These are phyloP conservation scores for Cataglyphis albicans DNA, from an alignment of 2,888 invertebrate species.

Conservation along the genomic window DNA sequence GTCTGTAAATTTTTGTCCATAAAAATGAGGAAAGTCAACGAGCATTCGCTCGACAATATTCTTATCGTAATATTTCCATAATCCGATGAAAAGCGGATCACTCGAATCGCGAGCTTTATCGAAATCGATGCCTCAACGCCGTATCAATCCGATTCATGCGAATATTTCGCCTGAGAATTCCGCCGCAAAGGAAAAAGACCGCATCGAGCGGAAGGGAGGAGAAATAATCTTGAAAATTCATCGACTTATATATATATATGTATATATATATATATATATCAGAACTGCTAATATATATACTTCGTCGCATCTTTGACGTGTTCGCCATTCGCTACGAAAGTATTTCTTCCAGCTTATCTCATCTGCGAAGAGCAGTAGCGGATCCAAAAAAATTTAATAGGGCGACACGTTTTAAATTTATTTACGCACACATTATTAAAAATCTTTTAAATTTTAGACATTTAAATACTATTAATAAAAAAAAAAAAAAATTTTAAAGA, in stretches of 20 bases:
- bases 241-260: constrained; percentile 35
- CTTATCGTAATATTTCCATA: constrained; percentile 48
- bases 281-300: constrained; percentile 39
- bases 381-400: constrained; percentile 2
- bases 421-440: no score
- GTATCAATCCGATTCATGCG: constrained; percentile 15
- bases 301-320: constrained; percentile 54
- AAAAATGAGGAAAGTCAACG: constrained; percentile 24
- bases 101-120: constrained; percentile 9
- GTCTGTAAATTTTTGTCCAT: not conserved
- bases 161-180: constrained; percentile 37
- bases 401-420: not conserved
- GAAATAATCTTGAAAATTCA: constrained; percentile 60
- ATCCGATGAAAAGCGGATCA: constrained; percentile 36
- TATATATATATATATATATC: constrained; percentile 31
- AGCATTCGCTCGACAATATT: constrained; percentile 36
- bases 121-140: constrained; percentile 23
- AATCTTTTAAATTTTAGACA: not conserved
- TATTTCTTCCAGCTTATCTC: constrained; percentile 57
- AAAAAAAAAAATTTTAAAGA: not conserved
- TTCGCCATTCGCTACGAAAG: constrained; percentile 13
- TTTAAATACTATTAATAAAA: not conserved
- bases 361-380: constrained; percentile 44
- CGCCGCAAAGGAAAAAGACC: not conserved
- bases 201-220: not conserved